Evolutionary conservation across 2,113 vertebrate species (phyloP), one percentile per base, ranked within the genome.

Genomic region (Ageneiosus marmoratus): DNA sequence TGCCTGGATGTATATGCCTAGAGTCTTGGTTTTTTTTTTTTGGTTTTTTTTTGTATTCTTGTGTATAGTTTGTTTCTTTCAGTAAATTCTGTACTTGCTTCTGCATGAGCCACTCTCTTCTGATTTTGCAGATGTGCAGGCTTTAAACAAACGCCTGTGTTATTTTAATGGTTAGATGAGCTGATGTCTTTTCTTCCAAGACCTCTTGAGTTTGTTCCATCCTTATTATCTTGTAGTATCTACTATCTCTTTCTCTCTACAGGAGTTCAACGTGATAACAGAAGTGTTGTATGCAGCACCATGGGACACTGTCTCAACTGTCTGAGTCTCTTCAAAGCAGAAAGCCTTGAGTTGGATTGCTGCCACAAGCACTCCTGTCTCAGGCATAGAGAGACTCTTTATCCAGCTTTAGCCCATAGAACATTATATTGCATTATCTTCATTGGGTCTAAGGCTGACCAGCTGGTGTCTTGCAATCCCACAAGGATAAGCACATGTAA

Each of bases 341-440:
- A 62, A 62, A 60, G 78, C 58, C 82, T 73, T 60, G 18, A 75
- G 75, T 37, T 65, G 83, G 72, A 88, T 70, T 51, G 65, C 76
- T 85, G 79, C 78, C 48, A 82, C 77, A 29, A 48, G 67, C 77
- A 60, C 73, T 80, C 67, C 77, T 81, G 82, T 83, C 73, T 85
- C 67, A 27, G 12, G 60, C 27, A 20, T 63, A 63, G 65, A 89
- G 90, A 93, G 88, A 88, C 85, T 80, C 89, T 92, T 92, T 79
- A 89, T 88, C 75, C 82, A 92, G 91, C 88, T 92, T 93, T 90
- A 90, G 79, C 80, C 82, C 34, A 86, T 85, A 83, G 86, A 82
- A 88, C 89, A 90, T 72, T 27, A 50, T 88, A 86, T 22, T 88
- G 83, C 86, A 89, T 89, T 88, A 90, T 84, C 84, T 72, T 18